Percentiles rank a stretch among this genome's conserved stretches.
These are phyloP conservation scores for Frankliniella intonsa DNA, from an alignment of 2,888 invertebrate genomes.

Conservation along the genomic window DNA sequence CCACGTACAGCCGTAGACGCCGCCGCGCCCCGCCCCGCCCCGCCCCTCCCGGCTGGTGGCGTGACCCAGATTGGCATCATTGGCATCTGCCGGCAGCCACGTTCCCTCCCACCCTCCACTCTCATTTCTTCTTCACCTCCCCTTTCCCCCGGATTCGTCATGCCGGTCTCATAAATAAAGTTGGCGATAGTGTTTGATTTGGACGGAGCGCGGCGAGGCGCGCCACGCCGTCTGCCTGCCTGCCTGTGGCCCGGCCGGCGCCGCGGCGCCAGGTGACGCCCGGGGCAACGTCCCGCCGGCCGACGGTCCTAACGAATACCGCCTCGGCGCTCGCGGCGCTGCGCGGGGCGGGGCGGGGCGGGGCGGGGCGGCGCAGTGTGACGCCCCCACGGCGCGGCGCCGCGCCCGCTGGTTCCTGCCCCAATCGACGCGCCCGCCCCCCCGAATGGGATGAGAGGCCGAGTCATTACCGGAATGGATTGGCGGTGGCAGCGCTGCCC, in stretches of 20 bases:
- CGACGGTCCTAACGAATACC: too few relatives aligned
- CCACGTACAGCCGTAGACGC: not conserved
- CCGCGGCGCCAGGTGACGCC: not conserved
- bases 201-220: too few relatives aligned
- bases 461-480: conserved; percentile 10
- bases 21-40: not conserved
- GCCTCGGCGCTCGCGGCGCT: too few relatives aligned
- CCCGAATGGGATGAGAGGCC: not conserved
- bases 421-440: not conserved
- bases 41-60: not conserved
- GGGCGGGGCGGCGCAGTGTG: not conserved
- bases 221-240: not conserved
- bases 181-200: too few relatives aligned
- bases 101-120: not conserved
- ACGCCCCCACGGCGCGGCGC: not conserved
- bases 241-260: not conserved
- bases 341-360: not conserved
- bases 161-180: not conserved
- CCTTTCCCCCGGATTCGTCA: not conserved
- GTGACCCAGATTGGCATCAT: conserved; percentile 19
- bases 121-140: not conserved
- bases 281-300: not conserved
- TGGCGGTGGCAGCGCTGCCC: not conserved
- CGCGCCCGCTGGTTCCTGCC: not conserved
- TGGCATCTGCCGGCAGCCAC: conserved; percentile 4